A percentile compares a stretch with the other conserved stretches of the same genome.
These are phyloP conservation scores for Baccha elongata DNA, from an alignment of 2,888 invertebrate species.

Conservation along the genomic window DNA sequence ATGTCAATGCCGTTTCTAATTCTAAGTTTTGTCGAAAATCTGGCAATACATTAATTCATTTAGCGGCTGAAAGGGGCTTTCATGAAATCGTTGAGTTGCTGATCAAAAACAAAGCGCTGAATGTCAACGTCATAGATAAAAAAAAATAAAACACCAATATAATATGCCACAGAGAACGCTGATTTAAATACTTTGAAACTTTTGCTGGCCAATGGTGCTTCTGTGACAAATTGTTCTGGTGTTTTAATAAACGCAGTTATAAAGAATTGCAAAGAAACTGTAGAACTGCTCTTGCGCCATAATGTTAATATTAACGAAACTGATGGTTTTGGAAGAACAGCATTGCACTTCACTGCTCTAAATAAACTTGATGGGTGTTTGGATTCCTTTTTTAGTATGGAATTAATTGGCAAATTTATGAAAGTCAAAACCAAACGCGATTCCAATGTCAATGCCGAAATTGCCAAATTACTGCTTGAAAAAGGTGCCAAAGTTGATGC, in stretches of 20 bases:
- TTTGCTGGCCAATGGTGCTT: constrained; percentile 38
- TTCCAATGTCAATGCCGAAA: background rate
- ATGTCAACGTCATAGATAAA: constrained; percentile 32
- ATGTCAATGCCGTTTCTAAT: background rate
- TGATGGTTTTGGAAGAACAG: background rate
- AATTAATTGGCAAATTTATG: background rate
- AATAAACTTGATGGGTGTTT: background rate
- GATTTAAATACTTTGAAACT: constrained; percentile 28
- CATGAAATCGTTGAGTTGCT: constrained; percentile 10
- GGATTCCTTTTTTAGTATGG: background rate
- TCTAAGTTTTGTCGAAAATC: too few relatives aligned
- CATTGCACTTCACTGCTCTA: background rate
- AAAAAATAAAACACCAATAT: constrained; percentile 17
- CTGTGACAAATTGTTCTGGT: background rate
- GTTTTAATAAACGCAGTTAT: background rate
- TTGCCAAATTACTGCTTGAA: background rate
- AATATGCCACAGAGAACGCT: constrained; percentile 40
- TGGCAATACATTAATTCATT: constrained; percentile 5
- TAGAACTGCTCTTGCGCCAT: background rate
- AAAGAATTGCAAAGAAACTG: background rate
- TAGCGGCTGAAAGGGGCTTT: background rate
- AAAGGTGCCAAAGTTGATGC: background rate
- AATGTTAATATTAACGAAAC: constrained; percentile 1
- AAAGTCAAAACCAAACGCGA: fast-evolving
- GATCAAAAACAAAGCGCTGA: constrained; percentile 54